A percentile compares a stretch with the other conserved stretches of the same genome.
phyloP scores from a whole-genome alignment of 2,113 vertebrate genomes.

The Malurus melanocephalus region DNA sequence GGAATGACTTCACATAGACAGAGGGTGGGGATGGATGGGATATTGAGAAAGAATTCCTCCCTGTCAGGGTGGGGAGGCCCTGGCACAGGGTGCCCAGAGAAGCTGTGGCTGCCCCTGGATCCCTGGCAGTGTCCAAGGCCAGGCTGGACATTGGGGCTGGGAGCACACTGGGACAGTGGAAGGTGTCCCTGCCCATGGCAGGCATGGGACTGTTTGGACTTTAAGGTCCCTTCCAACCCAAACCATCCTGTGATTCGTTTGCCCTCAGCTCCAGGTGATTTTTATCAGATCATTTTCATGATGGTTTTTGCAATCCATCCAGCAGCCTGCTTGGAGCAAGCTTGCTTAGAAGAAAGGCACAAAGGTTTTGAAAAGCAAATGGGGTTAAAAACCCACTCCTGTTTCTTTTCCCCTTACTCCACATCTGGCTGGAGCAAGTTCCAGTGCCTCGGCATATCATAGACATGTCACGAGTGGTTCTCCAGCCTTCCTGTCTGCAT shows the following conservation, averaged over 20 bases:
- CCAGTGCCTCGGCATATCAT: neutral
- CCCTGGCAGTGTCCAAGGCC: neutral
- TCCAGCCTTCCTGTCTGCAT: neutral
- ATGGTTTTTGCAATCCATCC: neutral
- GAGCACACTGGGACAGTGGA: neutral
- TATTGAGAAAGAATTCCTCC: neutral
- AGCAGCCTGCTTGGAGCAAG: neutral
- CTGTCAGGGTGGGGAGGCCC: rapidly evolving
- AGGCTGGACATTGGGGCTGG: neutral
- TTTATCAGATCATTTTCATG: neutral
- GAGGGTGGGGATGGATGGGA: neutral
- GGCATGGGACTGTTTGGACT: neutral
- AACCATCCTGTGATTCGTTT: neutral
- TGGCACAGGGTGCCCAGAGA: neutral
- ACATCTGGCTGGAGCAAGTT: neutral
- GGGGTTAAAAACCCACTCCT: neutral
- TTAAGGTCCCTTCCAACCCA: neutral
- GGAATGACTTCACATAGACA: neutral
- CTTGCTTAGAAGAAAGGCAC: neutral
- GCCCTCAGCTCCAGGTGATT: neutral
- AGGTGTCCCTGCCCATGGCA: neutral
- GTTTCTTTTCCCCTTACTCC: neutral
- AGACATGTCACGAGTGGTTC: neutral
- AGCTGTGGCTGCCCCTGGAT: neutral
- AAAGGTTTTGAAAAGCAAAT: neutral